Conservation (phyloP, 35 echinoderm and acorn worm species). For the Patiria miniata region DNA sequence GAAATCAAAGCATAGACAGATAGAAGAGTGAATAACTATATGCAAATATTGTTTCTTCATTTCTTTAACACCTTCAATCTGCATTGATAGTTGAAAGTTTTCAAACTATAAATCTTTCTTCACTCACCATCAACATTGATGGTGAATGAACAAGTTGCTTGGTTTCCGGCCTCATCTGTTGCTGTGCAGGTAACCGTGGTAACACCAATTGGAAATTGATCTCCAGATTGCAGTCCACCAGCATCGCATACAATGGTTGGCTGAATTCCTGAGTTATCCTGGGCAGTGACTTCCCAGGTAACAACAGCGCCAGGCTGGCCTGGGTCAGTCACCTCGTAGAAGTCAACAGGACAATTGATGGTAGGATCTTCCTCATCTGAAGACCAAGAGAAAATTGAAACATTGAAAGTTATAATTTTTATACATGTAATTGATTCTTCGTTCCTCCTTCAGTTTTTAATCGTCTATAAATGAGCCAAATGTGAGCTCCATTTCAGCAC, state of each 20-base stretch:
- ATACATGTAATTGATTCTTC: too few relatives aligned
- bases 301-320: background rate
- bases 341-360: background rate
- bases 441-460: too few relatives aligned
- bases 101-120: too few relatives aligned
- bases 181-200: constrained; percentile 39
- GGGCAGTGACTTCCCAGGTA: background rate
- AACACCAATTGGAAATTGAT: background rate
- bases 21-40: too few relatives aligned
- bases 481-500: too few relatives aligned
- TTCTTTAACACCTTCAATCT: too few relatives aligned
- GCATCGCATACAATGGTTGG: background rate
- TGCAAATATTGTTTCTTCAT: too few relatives aligned
- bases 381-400: background rate
- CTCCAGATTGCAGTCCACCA: constrained; percentile 21
- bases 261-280: constrained; percentile 17
- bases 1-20: too few relatives aligned
- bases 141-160: constrained; percentile 26
- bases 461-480: too few relatives aligned
- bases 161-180: constrained; percentile 39
- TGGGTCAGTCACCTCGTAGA: background rate
- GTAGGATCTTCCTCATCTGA: constrained; percentile 36
- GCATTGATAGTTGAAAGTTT: too few relatives aligned
- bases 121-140: constrained; percentile 16
- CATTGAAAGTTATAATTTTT: too few relatives aligned